Percentiles rank a stretch among this genome's conserved stretches.
Evolutionary conservation across 2,888 invertebrate genomes (phyloP).

Genomic region (Agrochola lota): DNA sequence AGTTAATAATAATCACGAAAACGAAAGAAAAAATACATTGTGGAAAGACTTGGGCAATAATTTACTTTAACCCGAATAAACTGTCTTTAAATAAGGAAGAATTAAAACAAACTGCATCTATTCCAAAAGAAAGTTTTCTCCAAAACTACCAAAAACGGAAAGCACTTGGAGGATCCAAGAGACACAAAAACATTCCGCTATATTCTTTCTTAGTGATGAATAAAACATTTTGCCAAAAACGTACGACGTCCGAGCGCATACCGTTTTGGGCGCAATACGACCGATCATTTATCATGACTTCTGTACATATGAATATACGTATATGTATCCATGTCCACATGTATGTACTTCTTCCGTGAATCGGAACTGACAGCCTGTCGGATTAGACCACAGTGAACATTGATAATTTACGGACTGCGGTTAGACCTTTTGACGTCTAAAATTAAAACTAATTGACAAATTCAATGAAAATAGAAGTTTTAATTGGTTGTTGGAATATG

Average conservation of each 20-base stretch:
- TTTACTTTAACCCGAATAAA: too few relatives aligned
- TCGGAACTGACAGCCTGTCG: constrained; percentile 72
- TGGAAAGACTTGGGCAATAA: too few relatives aligned
- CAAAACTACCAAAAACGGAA: constrained; percentile 31
- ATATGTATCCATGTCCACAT: constrained; percentile 24
- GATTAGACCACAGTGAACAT: constrained; percentile 65
- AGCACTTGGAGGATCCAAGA: constrained; percentile 24
- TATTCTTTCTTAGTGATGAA: constrained; percentile 83
- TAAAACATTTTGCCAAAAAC: constrained; percentile 86
- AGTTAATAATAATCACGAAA: constrained; percentile 4
- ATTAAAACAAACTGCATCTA: constrained; percentile 18
- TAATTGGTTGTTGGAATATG: constrained; percentile 22
- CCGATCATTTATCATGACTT: constrained; percentile 75
- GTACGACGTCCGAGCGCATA: constrained; percentile 64
- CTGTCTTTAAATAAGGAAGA: not conserved
- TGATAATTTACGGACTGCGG: constrained; percentile 56
- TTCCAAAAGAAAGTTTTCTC: constrained; percentile 8
- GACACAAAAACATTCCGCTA: constrained; percentile 68
- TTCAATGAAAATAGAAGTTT: constrained; percentile 32
- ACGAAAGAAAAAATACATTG: not conserved
- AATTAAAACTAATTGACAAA: constrained; percentile 63
- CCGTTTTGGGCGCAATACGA: constrained; percentile 79
- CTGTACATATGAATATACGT: constrained; percentile 51
- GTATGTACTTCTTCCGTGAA: constrained; percentile 73
- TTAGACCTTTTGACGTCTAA: constrained; percentile 46